Evolutionary conservation across 2,113 vertebrate genomes (phyloP).

Genomic region (Pseudorhombus dupliciocellatus): DNA sequence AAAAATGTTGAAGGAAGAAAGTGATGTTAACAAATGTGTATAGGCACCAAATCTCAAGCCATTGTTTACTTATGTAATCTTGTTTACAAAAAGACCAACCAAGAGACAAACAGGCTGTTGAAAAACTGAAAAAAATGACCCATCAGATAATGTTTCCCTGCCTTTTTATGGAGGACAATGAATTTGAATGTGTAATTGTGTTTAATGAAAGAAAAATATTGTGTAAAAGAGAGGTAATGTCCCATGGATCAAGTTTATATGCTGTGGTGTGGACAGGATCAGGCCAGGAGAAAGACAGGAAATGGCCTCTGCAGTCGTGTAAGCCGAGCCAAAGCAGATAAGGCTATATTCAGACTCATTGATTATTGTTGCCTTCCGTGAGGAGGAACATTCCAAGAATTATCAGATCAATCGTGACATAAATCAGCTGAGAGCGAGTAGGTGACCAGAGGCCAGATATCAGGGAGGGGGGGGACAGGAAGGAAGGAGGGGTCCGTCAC

Average conservation of each 20-base stretch:
- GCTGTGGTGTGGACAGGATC: constrained; percentile 8
- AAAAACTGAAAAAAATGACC: constrained; percentile 2
- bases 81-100: no score
- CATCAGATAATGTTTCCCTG: constrained; percentile 41
- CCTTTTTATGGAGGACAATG: constrained; percentile 24
- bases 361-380: constrained; percentile 54
- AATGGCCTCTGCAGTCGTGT: constrained; percentile 40
- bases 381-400: constrained; percentile 49
- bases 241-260: constrained; percentile 12
- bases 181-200: constrained; percentile 18
- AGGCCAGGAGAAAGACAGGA: constrained; percentile 24
- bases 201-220: not conserved
- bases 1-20: no score
- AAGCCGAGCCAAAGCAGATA: constrained; percentile 62
- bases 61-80: no score
- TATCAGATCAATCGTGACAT: constrained; percentile 64
- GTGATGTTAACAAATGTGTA: no score
- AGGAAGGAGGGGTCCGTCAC: constrained; percentile 49
- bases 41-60: no score
- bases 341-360: constrained; percentile 62
- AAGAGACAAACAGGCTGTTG: no score
- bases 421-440: constrained; percentile 48
- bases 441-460: constrained; percentile 47
- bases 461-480: constrained; percentile 34
- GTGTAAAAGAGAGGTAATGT: not conserved